Percentiles rank a stretch among this genome's conserved stretches.
These are phyloP conservation scores for Drosophila pseudoobscura DNA, from an alignment of 1,140 invertebrate species.

Conservation along the genomic window DNA sequence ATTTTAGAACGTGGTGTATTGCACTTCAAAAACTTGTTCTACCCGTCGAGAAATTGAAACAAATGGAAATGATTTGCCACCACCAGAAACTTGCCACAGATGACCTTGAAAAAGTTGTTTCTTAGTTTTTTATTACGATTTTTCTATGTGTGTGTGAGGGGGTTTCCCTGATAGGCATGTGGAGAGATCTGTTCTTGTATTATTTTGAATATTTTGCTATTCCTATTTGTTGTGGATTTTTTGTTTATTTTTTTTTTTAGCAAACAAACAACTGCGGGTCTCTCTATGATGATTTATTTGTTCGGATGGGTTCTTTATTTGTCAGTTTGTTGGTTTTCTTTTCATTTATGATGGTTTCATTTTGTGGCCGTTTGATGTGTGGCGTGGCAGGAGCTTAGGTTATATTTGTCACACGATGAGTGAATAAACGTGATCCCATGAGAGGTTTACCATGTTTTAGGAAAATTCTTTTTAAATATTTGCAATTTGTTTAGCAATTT, in stretches of 20 bases:
- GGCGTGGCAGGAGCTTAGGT: conserved; percentile 8
- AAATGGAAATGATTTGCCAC: conserved; percentile 67
- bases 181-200: conserved; percentile 32
- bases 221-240: conserved; percentile 24
- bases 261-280: conserved; percentile 25
- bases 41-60: conserved; percentile 42
- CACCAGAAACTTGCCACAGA: conserved; percentile 41
- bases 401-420: conserved; percentile 16
- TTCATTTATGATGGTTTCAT: conserved; percentile 44
- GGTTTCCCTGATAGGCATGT: conserved; percentile 41
- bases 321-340: conserved; percentile 30
- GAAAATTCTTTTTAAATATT: neutral
- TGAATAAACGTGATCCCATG: neutral
- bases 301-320: conserved; percentile 22
- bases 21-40: conserved; percentile 50
- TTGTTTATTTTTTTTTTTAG: conserved; percentile 69
- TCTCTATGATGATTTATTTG: conserved; percentile 55
- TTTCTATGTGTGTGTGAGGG: conserved; percentile 7
- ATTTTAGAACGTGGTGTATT: conserved; percentile 32
- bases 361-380: conserved; percentile 18
- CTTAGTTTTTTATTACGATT: conserved; percentile 42
- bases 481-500: neutral
- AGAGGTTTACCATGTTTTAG: too few species aligned
- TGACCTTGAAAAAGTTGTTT: conserved; percentile 70
- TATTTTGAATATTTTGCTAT: conserved; percentile 22